Base-by-base conservation (phyloP, 2,888 invertebrate species). In the Stenodera caucasica region DNA sequence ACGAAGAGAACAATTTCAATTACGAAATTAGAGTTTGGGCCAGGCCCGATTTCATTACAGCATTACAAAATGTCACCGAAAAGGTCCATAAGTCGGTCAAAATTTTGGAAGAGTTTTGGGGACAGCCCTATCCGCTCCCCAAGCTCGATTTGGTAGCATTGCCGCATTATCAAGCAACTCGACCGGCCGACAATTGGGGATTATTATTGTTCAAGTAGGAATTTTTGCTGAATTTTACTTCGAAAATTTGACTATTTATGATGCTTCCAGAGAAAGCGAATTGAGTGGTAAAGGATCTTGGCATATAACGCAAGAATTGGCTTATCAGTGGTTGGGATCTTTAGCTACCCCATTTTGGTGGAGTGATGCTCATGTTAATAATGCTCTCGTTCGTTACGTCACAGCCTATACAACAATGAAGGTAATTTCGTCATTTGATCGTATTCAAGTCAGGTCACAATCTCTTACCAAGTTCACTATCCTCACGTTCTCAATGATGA, bases 241-340 rank as follows among this genome's bases (percentile, higher is more conserved):
- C n/a, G n/a, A n/a, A n/a, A n/a, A n/a, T 18, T 52, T n/a, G 30
- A 12, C n/a, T 23, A 37, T 23, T 37, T 23, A 32, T 53, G 32
- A 50, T 49, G 64, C 66, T 72, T 78, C 29, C 72, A 92, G 92
- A 75, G 91, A 92, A 79, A 89, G 88, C 68, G 91, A 91, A 72
- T 75, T 92, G 1, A 84, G 86, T 65, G 85, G 84, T 67, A 83
- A 83, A 50, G 87, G 87, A 0, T 86, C 87, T 67, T 86, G 87
- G 77, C 87, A 86, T 63, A 79, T 90, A 2, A 85, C 89, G 0
- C 89, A 90, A 69, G 92, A 92, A 75, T 72, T 92, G 37, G 85
- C 88, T 2, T 90, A 91, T 75, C 92, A 92, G 76, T 93, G 92
- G 92, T 79, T 92, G 12, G 91, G 91, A 0, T 86, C 88, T 3